These are phyloP conservation scores for Drosophila macrospina DNA, from an alignment of 2,888 invertebrate genomes.

Conservation along the genomic window DNA sequence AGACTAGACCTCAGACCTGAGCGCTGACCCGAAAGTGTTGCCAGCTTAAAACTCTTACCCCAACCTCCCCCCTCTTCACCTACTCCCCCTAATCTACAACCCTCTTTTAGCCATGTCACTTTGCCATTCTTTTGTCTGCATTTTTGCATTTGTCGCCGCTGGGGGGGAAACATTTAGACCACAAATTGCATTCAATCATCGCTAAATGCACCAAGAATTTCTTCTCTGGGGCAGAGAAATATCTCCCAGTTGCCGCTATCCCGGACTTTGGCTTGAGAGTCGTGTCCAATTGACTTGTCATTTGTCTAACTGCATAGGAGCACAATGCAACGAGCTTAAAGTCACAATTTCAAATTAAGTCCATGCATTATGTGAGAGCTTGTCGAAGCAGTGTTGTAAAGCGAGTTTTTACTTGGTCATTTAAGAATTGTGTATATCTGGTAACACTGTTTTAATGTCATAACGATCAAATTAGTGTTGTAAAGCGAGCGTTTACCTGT, in stretches of 20 bases:
- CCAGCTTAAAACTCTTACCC: conserved; percentile 11
- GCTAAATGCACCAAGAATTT: conserved; percentile 36
- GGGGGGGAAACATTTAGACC: conserved; percentile 42
- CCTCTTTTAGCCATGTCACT: not conserved
- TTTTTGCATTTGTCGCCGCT: conserved; percentile 28
- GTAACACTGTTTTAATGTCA: no score
- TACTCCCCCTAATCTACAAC: no score
- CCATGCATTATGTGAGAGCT: not conserved
- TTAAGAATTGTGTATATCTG: no score
- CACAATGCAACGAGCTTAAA: conserved; percentile 10
- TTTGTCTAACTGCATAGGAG: conserved; percentile 9
- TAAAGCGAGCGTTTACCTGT: no score
- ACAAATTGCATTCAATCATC: conserved; percentile 54
- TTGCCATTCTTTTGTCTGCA: conserved; percentile 7
- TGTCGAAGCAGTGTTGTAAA: no score
- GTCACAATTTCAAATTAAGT: not conserved
- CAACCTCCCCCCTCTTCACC: not conserved
- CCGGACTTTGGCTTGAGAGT: conserved; percentile 8
- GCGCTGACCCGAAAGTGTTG: conserved; percentile 36
- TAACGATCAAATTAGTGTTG: no score
- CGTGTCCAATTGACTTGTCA: conserved; percentile 41
- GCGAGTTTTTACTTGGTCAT: no score
- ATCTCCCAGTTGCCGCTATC: not conserved
- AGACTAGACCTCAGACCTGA: conserved; percentile 22
- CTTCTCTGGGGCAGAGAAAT: conserved; percentile 5